phyloP scores from a whole-genome alignment of 1,140 invertebrate genomes.

The Diabrotica virgifera region DNA sequence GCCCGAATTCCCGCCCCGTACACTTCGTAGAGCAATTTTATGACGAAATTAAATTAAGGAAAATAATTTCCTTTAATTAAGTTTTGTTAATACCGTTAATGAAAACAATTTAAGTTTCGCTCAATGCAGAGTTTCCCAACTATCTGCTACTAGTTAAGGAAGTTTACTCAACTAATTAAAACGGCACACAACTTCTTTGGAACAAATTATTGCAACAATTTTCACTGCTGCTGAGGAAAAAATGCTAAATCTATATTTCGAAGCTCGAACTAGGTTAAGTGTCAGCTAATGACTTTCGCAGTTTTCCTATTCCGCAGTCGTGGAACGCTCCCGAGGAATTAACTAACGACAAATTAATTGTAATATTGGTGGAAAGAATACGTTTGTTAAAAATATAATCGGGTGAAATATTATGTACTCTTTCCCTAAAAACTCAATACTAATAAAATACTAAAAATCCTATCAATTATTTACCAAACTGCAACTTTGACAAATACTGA shows the following conservation, averaged over 20 bases:
- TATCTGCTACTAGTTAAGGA: constrained; percentile 12
- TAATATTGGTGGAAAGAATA: too few species aligned
- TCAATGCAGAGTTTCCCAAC: constrained; percentile 9
- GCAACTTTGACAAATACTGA: too few species aligned
- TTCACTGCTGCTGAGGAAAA: background rate
- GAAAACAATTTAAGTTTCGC: constrained; percentile 17
- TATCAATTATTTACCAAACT: too few species aligned
- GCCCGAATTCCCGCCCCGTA: too few species aligned
- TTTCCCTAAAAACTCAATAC: too few species aligned
- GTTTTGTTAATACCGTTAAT: constrained; percentile 14
- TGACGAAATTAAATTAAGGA: constrained; percentile 13
- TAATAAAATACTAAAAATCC: too few species aligned
- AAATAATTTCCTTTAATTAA: constrained; percentile 18
- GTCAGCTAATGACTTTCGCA: background rate
- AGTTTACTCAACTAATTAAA: constrained; percentile 15
- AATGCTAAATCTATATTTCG: constrained; percentile 8
- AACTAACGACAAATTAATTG: background rate
- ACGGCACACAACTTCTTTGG: constrained; percentile 11
- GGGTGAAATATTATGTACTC: too few species aligned
- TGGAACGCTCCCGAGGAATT: background rate
- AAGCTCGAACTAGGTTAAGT: constrained; percentile 11
- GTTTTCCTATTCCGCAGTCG: background rate
- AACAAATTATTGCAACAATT: constrained; percentile 18
- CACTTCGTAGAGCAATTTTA: constrained; percentile 2
- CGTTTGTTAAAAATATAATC: too few species aligned